Evolutionary conservation across 2,888 invertebrate species (phyloP).

Genomic region (Pachliopta kotzebuea): DNA sequence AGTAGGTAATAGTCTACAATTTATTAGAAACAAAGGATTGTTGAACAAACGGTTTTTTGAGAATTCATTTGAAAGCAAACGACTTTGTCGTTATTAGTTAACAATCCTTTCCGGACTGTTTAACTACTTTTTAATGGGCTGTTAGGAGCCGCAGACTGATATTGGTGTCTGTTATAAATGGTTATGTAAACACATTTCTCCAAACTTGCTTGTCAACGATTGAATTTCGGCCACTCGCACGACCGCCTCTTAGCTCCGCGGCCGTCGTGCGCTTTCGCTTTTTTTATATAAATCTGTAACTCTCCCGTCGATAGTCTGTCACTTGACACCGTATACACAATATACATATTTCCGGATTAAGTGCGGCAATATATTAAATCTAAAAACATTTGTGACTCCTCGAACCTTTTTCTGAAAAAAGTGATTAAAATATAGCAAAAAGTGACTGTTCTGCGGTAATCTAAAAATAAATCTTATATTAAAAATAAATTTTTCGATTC

Average conservation of each 20-base stretch:
- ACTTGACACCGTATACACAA: slow-evolving; percentile 8
- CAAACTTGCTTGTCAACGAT: slow-evolving; percentile 47
- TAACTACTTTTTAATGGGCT: slow-evolving; percentile 27
- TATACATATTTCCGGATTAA: not conserved
- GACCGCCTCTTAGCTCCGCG: slow-evolving; percentile 48
- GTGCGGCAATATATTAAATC: slow-evolving; percentile 8
- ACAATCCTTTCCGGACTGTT: slow-evolving; percentile 22
- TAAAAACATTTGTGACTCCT: not conserved
- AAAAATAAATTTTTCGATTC: not conserved
- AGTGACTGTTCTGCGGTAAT: not conserved
- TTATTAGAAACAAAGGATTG: no score
- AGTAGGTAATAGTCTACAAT: no score
- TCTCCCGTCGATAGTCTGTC: slow-evolving; percentile 38
- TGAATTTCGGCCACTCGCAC: slow-evolving; percentile 61
- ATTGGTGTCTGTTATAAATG: slow-evolving; percentile 37
- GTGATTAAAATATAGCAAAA: not conserved
- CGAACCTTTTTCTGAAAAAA: not conserved
- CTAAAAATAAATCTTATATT: not conserved
- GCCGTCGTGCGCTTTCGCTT: slow-evolving; percentile 54
- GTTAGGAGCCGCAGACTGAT: slow-evolving; percentile 3
- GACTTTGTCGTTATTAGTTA: not conserved
- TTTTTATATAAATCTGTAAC: slow-evolving; percentile 35
- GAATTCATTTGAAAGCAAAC: not conserved
- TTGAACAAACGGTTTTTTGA: not conserved
- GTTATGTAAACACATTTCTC: slow-evolving; percentile 72